Conservation (phyloP, 1,140 invertebrate species). For the Stenopsyche tienmushanensis region DNA sequence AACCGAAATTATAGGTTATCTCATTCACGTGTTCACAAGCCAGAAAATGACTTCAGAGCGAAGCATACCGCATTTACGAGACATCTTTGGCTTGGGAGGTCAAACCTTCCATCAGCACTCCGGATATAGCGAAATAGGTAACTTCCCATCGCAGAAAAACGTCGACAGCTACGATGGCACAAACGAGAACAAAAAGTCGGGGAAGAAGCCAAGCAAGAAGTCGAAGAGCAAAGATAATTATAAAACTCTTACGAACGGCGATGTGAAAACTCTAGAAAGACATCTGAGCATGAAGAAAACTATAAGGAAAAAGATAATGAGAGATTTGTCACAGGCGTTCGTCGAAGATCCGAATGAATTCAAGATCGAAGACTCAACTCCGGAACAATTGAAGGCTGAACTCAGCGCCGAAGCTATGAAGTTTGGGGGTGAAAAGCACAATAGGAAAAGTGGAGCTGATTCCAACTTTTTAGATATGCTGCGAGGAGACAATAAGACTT, state of each 20-base stretch:
- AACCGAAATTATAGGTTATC: no score
- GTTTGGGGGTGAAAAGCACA: conserved; percentile 65
- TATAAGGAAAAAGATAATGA: conserved; percentile 82
- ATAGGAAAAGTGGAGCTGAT: conserved; percentile 59
- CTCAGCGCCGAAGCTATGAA: conserved; percentile 67
- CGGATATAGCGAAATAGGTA: conserved; percentile 37
- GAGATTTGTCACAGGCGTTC: conserved; percentile 74
- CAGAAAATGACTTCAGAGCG: conserved; percentile 61
- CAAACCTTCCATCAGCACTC: conserved; percentile 45
- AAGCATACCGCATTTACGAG: conserved; percentile 66
- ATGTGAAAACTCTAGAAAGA: conserved; percentile 75
- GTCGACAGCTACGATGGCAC: conserved; percentile 44
- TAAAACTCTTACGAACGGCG: conserved; percentile 64
- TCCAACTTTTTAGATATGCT: conserved; percentile 72
- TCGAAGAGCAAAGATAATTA: conserved; percentile 64
- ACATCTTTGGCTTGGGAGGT: conserved; percentile 64
- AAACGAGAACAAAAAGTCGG: conserved; percentile 56
- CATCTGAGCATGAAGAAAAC: conserved; percentile 87
- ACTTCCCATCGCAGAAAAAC: conserved; percentile 30
- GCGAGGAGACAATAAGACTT: conserved; percentile 58
- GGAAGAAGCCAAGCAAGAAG: conserved; percentile 57
- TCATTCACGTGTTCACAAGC: no score
- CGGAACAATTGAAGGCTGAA: conserved; percentile 67
- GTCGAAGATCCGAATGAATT: conserved; percentile 74
- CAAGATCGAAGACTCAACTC: conserved; percentile 65